Evolutionary conservation across 92 coral and sea anemone genomes (phyloP), one percentile per base, ranked within the genome.

Genomic region (Bergia puertoricense): DNA sequence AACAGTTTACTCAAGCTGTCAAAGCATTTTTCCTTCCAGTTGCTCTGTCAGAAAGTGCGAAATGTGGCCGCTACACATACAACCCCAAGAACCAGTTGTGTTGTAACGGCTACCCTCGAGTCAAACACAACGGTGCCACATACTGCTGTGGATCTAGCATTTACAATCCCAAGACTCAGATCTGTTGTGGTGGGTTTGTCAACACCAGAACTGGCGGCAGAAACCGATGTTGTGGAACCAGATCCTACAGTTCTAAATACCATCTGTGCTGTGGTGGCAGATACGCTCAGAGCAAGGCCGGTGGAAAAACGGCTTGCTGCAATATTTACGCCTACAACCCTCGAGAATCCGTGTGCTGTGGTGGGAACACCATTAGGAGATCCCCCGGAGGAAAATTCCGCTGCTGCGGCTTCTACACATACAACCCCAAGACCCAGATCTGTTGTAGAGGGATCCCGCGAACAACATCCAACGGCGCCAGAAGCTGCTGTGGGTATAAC

Each of bases 391-490:
- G 73, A 15, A 80, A 56, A 80, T 3, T 5, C 8, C 44, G 46
- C 72, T 80, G 85, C 41, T 80, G 85, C 40, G 16, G 22, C 22
- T 22, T 48, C n/a, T 13, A 2, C 13, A 23, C 38, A 71, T 81
- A 62, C 85, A 40, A 81, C 59, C 85, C 85, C 51, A 57, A 39
- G 67, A 57, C 74, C 48, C 48, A 65, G 30, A 59, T 81, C 37
- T 81, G 85, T 39, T 81, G 85, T 41, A 20, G 30, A 6, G 85
- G 83, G 57, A 43, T 43, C 56, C 54, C 56, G 8, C 80, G 54
- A 7, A 15, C 54, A 10, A 15, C 4, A 45, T 42, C 56, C 81
- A 15, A 16, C 6, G 36, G 36, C 9, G 50, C 46, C 3, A 42
- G 11, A 4, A 14, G 6, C 6, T 76, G 80, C 80, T 80, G 85